Conservation (phyloP, 2,888 invertebrate species). For the Tortricodes alternella region DNA sequence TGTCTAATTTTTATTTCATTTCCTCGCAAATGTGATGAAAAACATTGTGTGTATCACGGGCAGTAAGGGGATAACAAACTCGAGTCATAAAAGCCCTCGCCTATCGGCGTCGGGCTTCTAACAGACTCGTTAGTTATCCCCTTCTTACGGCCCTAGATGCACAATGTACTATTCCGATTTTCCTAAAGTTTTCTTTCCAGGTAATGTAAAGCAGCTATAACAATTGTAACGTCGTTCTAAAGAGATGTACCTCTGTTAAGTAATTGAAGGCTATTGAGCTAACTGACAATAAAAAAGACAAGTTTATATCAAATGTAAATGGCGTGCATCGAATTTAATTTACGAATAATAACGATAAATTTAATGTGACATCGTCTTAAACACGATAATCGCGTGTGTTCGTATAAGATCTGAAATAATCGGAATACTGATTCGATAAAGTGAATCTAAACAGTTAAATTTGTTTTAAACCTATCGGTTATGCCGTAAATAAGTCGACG, state of each 20-base stretch:
- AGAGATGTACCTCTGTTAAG: conserved; percentile 11
- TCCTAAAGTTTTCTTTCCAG: neutral
- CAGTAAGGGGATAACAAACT: no score
- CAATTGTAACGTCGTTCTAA: no score
- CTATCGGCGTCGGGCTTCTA: no score
- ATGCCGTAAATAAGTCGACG: conserved; percentile 38
- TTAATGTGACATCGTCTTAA: conserved; percentile 30
- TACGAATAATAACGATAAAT: conserved; percentile 29
- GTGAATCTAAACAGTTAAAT: conserved; percentile 53
- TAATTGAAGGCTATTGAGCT: conserved; percentile 21
- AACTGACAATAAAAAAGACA: conserved; percentile 26
- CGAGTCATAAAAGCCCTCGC: no score
- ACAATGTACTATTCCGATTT: conserved; percentile 2
- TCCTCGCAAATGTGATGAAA: no score
- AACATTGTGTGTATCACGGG: no score
- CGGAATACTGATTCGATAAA: conserved; percentile 47
- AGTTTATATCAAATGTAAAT: conserved; percentile 23
- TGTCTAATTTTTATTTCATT: no score
- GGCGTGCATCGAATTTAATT: conserved; percentile 25
- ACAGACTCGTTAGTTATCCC: no score
- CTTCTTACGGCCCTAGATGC: no score
- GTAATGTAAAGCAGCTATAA: neutral
- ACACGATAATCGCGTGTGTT: conserved; percentile 44
- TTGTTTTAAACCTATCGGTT: conserved; percentile 47
- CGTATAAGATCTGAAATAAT: conserved; percentile 42